A percentile compares a stretch with the other conserved stretches of the same genome.
These are phyloP conservation scores for Helicoverpa armigera DNA, from an alignment of 1,140 invertebrate species.

Conservation along the genomic window DNA sequence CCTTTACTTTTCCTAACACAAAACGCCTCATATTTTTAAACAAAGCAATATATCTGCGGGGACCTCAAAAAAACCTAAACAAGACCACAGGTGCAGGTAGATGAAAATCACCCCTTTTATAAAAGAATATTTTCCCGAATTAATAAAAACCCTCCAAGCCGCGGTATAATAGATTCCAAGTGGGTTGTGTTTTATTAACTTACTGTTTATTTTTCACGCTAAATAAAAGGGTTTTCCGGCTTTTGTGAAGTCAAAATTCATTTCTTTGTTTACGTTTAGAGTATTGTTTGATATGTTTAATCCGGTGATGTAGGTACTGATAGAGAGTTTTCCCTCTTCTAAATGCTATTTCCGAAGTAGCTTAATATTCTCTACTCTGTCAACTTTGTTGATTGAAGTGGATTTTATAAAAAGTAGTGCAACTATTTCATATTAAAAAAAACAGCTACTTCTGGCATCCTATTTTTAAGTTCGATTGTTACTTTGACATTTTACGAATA, in stretches of 20 bases:
- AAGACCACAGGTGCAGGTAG: constrained; percentile 36
- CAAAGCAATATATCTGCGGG: neutral
- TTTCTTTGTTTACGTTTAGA: neutral
- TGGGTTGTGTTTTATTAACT: constrained; percentile 36
- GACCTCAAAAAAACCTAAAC: neutral
- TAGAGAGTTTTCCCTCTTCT: too few relatives aligned
- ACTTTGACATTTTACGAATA: too few relatives aligned
- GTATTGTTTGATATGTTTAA: too few relatives aligned
- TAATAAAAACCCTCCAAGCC: constrained; percentile 32
- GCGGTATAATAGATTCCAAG: constrained; percentile 34
- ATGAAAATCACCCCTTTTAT: constrained; percentile 19
- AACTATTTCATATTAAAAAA: too few relatives aligned
- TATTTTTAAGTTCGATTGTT: too few relatives aligned
- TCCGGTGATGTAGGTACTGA: too few relatives aligned
- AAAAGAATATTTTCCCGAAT: constrained; percentile 46
- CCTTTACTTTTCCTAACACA: too few relatives aligned
- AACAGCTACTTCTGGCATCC: too few relatives aligned
- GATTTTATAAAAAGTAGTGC: too few relatives aligned
- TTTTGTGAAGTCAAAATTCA: constrained; percentile 12
- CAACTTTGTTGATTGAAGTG: too few relatives aligned
- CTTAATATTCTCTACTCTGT: too few relatives aligned
- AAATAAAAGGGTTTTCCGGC: constrained; percentile 23
- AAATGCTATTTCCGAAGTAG: too few relatives aligned
- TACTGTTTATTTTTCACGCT: constrained; percentile 25
- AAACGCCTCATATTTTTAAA: neutral